Conservation (phyloP, 64 coral and sea anemone species). For the Dendrophyllia cribrosa region DNA sequence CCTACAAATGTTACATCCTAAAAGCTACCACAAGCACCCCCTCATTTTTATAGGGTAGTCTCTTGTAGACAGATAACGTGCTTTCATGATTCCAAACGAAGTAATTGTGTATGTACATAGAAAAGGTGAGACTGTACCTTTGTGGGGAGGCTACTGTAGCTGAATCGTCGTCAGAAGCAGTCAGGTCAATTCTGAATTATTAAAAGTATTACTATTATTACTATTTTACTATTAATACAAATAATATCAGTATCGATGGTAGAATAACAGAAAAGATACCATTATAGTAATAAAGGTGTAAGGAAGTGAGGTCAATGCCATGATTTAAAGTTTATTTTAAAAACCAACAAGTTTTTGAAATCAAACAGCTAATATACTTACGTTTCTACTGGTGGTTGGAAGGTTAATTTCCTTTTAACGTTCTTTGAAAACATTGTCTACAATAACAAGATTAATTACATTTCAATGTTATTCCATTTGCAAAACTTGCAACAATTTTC, state of each 20-base stretch:
- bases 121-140: conserved; percentile 43
- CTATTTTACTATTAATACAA: no score
- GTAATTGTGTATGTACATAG: conserved; percentile 41
- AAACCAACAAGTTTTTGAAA: no score
- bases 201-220: conserved; percentile 48
- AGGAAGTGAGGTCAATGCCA: conserved; percentile 32
- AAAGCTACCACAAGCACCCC: conserved; percentile 17
- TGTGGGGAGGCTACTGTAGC: conserved; percentile 33
- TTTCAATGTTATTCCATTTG: no score
- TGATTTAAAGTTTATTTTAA: no score
- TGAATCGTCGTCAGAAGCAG: conserved; percentile 37
- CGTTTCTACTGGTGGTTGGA: no score
- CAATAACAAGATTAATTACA: no score
- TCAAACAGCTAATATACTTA: no score
- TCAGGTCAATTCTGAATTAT: conserved; percentile 49
- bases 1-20: conserved; percentile 22
- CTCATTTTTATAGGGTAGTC: no score
- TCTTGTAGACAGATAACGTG: conserved; percentile 24
- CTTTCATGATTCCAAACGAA: conserved; percentile 2
- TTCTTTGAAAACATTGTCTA: no score
- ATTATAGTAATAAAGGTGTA: conserved; percentile 26
- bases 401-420: no score
- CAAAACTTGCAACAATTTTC: no score
- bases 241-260: conserved; percentile 30
- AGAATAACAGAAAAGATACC: conserved; percentile 22